Evolutionary conservation across 2,113 vertebrate genomes (phyloP).

Genomic region (Ahaetulla prasina): DNA sequence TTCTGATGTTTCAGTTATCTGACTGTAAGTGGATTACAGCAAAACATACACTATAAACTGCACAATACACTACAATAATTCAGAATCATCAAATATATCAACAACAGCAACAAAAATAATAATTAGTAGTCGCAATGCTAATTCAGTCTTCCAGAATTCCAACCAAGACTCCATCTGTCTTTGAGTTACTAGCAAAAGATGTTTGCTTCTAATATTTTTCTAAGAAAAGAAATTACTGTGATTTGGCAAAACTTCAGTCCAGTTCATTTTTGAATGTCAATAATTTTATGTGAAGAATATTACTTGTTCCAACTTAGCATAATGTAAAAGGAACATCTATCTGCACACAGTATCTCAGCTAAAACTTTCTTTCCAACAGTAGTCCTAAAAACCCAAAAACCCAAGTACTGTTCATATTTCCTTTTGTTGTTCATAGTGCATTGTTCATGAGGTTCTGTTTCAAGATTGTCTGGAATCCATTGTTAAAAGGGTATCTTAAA

Average conservation of each 20-base stretch:
- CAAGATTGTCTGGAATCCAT: not conserved
- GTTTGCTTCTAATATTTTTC: not conserved
- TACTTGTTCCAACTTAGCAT: not conserved
- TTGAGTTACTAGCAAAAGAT: not conserved
- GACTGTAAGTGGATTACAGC: not conserved
- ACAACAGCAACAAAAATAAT: not conserved
- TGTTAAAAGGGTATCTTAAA: not conserved
- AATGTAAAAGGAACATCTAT: not conserved
- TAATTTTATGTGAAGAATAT: not conserved
- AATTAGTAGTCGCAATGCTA: not conserved
- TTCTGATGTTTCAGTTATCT: not conserved
- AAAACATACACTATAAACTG: not conserved
- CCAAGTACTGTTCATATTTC: not conserved
- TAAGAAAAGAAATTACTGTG: not conserved
- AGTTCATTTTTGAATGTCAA: not conserved
- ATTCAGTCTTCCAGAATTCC: not conserved
- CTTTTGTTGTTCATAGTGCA: not conserved
- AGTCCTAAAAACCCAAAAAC: not conserved
- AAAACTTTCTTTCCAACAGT: not conserved
- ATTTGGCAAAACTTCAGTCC: constrained; percentile 3
- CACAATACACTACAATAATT: not conserved
- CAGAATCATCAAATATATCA: not conserved
- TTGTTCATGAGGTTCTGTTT: not conserved
- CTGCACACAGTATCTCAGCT: not conserved
- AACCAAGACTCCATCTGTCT: not conserved